A percentile compares a stretch with the other conserved stretches of the same genome.
phyloP scores from a whole-genome alignment of 2,113 vertebrate genomes.

The Alethe castanea region DNA sequence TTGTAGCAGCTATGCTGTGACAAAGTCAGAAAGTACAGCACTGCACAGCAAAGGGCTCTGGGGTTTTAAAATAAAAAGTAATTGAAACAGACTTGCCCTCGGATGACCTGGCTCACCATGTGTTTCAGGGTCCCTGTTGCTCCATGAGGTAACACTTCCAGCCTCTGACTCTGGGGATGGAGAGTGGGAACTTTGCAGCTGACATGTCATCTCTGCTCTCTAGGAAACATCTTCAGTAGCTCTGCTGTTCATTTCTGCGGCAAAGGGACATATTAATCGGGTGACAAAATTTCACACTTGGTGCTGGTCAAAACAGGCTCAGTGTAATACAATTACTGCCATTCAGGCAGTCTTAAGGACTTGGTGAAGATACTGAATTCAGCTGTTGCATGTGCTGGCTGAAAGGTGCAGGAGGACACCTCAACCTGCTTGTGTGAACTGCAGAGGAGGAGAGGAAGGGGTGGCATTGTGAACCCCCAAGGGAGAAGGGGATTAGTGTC shows the following conservation, averaged over 20 bases:
- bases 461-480: neutral
- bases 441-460: neutral
- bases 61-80: slow-evolving; percentile 28
- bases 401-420: neutral
- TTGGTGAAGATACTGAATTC: neutral
- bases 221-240: neutral
- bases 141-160: neutral
- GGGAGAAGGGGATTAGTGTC: neutral
- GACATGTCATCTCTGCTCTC: neutral
- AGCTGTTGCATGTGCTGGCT: neutral
- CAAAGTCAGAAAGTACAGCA: slow-evolving; percentile 38
- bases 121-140: neutral
- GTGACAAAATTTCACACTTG: neutral
- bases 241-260: neutral
- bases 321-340: neutral
- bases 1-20: neutral
- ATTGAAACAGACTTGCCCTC: slow-evolving; percentile 37
- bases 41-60: slow-evolving; percentile 25
- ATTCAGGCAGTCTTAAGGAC: neutral
- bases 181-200: neutral
- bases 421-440: rapidly evolving
- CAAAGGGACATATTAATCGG: neutral
- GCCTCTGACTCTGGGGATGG: neutral
- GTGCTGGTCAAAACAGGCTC: neutral
- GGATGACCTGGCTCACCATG: neutral